Base-by-base conservation (phyloP, 2,888 invertebrate species). In the Lasioglossum vierecki region DNA sequence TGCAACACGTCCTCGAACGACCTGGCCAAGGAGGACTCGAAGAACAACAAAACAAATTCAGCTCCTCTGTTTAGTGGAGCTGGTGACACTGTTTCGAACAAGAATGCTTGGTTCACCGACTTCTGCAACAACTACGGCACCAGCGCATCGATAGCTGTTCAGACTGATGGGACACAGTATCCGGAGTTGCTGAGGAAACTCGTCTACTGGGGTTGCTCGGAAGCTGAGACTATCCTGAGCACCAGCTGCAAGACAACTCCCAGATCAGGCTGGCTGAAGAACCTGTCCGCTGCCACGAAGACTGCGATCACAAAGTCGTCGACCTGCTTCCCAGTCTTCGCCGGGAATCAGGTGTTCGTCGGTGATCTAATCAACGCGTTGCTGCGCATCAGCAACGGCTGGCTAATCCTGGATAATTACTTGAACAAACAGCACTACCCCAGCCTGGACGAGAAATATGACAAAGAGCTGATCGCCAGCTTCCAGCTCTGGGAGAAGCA, bases 1-100 rank as follows among this genome's bases (percentile, higher is more conserved):
- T 96, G 96, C 92, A 96, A 96, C 87, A 96, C 96, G 9, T 93
- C 93, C 3, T 91, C 92, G 15, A 93, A 92, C 80, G 93, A 93
- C 41, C 72, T 91, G 0, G 85, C 71, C 0, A 92, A 92, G 41
- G 91, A 93, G 0, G 91, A 91, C 15, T 74, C 77, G 39, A 78
- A 79, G 11, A 80, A 76, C 8, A 76, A 79, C 1, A 88, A 87
- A 44, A 79, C 82, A 1, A 83, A 85, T 11, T 78, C 81, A 0
- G 83, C 80, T 2, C 81, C 88, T 6, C 80, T 89, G 60, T 93
- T 91, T 49, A 91, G 83, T 13, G 93, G 93, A 0, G 92, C 91
- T 5, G 92, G 93, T 3, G 94, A 94, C 77, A 91, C 92, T 8
- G 79, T 88, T 11, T 87, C 89, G 9, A 91, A 91, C 57, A 93